Evolutionary conservation across 2,113 vertebrate genomes (phyloP), one percentile per base, ranked within the genome.

Genomic region (Holacanthus passer): DNA sequence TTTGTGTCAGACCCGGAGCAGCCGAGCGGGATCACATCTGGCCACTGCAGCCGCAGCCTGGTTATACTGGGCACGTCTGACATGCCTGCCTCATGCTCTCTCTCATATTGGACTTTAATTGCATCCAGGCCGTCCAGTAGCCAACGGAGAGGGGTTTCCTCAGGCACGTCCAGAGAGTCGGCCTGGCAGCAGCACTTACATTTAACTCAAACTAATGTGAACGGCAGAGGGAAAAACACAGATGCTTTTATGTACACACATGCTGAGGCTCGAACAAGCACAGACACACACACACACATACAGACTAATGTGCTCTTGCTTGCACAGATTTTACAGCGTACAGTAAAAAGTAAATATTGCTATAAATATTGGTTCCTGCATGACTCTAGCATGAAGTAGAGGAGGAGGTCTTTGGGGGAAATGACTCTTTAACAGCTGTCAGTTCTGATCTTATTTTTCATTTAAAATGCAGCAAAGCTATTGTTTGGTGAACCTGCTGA

Each of bases 61-160:
- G 74, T 86, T 84, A 77, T 37, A 75, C 79, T 63, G 80, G 63
- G 85, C 71, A 80, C 48, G 50, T 72, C 83, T 72, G 48, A 70
- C 78, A 72, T 64, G 66, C 66, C 62, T 48, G 22, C 50, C 65
- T 67, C 53, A 50, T 55, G 73, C 71, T 43, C 29, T 58, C 67
- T 67, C 80, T 56, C 45, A 79, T 83, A 83, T 92, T 89, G 81
- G 67, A 85, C 76, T 86, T 81, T 93, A 91, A 91, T 91, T 91
- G 86, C 86, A 87, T 88, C 79, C 88, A 93, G 82, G 72, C 86
- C 2, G 13, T 79, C 78, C 81, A 80, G 89, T 78, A 86, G 87
- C 77, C 31, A 10, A 39, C 52, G n/a, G 73, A 94, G 95, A 94
- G 95, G 94, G 92, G 90, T 95, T 94, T 91, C 94, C 94, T 94